These are phyloP conservation scores for Temnopleurus reevesii DNA, from an alignment of 53 echinoderm and acorn worm species.

Conservation along the genomic window DNA sequence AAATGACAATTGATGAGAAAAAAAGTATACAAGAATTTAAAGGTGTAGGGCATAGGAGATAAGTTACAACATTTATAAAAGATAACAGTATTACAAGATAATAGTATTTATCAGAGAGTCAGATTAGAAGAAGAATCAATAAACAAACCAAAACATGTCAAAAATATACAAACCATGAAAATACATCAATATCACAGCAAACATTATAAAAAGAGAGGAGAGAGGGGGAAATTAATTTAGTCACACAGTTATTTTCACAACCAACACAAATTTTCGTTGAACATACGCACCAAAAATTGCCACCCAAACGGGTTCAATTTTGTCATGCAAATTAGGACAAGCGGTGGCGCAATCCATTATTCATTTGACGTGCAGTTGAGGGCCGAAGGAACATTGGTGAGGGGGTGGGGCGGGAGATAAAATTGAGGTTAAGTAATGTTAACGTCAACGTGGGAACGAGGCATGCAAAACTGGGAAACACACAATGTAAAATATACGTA, in stretches of 20 bases:
- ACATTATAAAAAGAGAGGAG: not conserved
- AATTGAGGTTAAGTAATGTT: not conserved
- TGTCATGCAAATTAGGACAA: slow-evolving; percentile 50
- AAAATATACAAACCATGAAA: too few species aligned
- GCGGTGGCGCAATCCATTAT: slow-evolving; percentile 3
- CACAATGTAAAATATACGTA: too few species aligned
- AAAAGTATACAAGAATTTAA: not conserved
- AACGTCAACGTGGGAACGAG: not conserved
- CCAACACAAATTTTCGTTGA: not conserved
- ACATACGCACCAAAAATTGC: slow-evolving; percentile 51
- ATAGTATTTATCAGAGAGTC: not conserved
- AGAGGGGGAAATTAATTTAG: not conserved
- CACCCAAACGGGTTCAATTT: slow-evolving; percentile 23
- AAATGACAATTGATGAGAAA: not conserved
- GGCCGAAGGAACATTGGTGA: not conserved
- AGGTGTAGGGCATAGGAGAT: too few species aligned
- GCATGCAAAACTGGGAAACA: slow-evolving; percentile 21
- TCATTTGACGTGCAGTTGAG: not conserved
- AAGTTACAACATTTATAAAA: not conserved
- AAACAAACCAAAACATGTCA: not conserved
- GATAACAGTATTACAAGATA: not conserved
- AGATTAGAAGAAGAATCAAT: not conserved
- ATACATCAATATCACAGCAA: slow-evolving; percentile 13
- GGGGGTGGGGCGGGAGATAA: not conserved
- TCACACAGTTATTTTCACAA: slow-evolving; percentile 22